Conservation (phyloP, 1,140 invertebrate species). For the Drosophila novamexicana region DNA sequence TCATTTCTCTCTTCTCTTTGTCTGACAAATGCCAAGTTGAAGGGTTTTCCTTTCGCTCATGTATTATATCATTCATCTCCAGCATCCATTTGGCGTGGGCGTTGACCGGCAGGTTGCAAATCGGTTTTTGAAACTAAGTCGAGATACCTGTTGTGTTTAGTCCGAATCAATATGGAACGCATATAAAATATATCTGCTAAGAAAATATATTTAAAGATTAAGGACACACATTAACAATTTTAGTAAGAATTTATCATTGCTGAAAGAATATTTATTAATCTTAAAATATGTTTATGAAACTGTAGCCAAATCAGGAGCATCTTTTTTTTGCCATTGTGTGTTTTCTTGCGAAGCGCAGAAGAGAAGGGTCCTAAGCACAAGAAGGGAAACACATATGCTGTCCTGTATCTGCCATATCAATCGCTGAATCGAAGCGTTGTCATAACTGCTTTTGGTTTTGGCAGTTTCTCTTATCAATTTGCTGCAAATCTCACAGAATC, state of each 20-base stretch:
- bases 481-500: conserved; percentile 54
- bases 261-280: neutral
- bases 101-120: conserved; percentile 10
- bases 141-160: neutral
- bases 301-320: neutral
- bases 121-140: neutral
- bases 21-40: conserved; percentile 54
- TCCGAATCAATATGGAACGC: neutral
- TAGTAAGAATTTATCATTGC: neutral
- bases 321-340: neutral
- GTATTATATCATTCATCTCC: conserved; percentile 11
- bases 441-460: conserved; percentile 75
- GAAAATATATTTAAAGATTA: too few species aligned
- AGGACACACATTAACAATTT: too few species aligned
- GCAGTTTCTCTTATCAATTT: conserved; percentile 72
- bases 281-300: conserved; percentile 1
- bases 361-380: conserved; percentile 2
- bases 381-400: conserved; percentile 2
- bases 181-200: neutral
- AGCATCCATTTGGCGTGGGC: conserved; percentile 11
- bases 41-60: conserved; percentile 45
- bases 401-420: conserved; percentile 57
- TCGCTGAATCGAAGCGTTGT: conserved; percentile 47
- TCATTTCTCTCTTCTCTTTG: conserved; percentile 28
- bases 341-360: neutral